Conservation (phyloP, 2,797 vertebrate genomes). For the Bovichtus variegatus region DNA sequence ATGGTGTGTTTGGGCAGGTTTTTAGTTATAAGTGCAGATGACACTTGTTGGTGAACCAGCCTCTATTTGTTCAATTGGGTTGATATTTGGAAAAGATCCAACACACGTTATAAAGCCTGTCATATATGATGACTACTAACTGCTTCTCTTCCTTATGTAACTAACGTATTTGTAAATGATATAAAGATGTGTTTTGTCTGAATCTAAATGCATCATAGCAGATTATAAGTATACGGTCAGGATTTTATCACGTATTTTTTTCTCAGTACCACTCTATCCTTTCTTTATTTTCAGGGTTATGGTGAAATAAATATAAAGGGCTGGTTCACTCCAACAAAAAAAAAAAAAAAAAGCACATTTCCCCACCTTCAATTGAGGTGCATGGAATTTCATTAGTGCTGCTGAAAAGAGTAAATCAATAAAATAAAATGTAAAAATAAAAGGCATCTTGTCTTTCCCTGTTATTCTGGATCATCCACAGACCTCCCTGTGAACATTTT, state of each 20-base stretch:
- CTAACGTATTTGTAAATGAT: neutral
- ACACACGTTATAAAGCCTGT: neutral
- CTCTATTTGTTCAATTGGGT: neutral
- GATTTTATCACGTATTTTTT: neutral
- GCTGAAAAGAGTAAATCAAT: neutral
- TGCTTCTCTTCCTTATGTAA: neutral
- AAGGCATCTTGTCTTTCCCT: neutral
- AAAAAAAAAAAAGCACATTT: neutral
- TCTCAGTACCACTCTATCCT: neutral
- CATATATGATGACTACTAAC: neutral
- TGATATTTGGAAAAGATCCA: neutral
- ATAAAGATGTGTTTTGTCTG: neutral
- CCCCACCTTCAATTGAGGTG: neutral
- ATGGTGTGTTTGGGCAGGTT: neutral
- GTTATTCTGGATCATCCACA: neutral
- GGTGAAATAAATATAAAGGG: neutral
- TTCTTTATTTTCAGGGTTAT: neutral
- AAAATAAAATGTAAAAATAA: no score
- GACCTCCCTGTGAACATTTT: neutral
- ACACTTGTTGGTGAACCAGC: slow-evolving; percentile 55
- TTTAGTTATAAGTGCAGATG: neutral
- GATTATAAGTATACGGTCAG: neutral
- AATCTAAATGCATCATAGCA: neutral
- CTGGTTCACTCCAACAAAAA: neutral
- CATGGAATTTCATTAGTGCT: neutral